These are phyloP conservation scores for Gephyroberyx darwinii DNA, from an alignment of 2,797 vertebrate genomes.

Conservation along the genomic window DNA sequence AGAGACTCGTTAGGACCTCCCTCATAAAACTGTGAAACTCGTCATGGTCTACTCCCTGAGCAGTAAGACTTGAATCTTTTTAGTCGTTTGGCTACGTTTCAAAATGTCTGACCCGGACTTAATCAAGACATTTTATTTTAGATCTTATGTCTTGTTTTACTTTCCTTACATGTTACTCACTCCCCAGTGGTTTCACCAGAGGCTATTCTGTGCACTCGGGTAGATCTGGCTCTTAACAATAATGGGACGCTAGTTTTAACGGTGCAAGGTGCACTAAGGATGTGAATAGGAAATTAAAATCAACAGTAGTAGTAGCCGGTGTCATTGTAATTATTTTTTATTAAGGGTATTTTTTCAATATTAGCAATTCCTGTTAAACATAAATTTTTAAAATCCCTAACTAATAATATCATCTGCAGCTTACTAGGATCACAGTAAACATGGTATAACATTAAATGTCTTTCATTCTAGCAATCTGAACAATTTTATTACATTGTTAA, in stretches of 20 bases:
- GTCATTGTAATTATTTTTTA: slow-evolving; percentile 11
- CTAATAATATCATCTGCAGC: not conserved
- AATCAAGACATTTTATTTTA: slow-evolving; percentile 60
- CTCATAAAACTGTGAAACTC: slow-evolving; percentile 54
- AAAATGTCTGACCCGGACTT: slow-evolving; percentile 44
- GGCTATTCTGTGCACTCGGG: slow-evolving; percentile 19
- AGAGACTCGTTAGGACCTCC: slow-evolving; percentile 69
- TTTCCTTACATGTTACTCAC: slow-evolving; percentile 16
- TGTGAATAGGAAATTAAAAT: slow-evolving; percentile 16
- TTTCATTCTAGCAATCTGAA: too few relatives aligned
- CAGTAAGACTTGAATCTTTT: slow-evolving; percentile 41
- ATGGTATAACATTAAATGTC: too few relatives aligned
- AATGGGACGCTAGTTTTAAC: slow-evolving; percentile 33
- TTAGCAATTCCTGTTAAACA: slow-evolving; percentile 8
- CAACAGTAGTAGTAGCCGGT: slow-evolving; percentile 1
- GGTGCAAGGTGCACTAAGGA: slow-evolving; percentile 20
- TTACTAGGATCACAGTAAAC: not conserved
- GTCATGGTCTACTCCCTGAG: slow-evolving; percentile 57
- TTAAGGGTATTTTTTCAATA: not conserved
- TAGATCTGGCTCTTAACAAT: slow-evolving; percentile 23
- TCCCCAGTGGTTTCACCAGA: slow-evolving; percentile 2
- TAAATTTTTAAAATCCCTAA: not conserved
- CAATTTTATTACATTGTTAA: too few relatives aligned
- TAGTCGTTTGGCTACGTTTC: slow-evolving; percentile 44
- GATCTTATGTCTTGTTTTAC: slow-evolving; percentile 38